These are phyloP conservation scores for Tauraco hartlaubi DNA, from an alignment of 2,797 vertebrate genomes.

Conservation along the genomic window DNA sequence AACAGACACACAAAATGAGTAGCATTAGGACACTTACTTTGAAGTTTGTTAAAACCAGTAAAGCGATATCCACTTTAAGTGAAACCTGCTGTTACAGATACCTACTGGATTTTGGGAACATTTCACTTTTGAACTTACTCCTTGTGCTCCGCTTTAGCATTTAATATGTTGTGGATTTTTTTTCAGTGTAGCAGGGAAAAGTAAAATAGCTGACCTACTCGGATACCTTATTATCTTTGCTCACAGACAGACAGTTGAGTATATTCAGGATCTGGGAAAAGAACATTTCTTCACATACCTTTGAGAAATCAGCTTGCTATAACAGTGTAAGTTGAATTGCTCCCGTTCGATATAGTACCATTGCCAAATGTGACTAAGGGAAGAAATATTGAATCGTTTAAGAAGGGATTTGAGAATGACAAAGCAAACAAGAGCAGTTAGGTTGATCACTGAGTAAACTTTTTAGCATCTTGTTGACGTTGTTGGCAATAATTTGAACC, in stretches of 20 bases:
- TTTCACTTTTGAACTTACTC: conserved; percentile 71
- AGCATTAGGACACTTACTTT: conserved; percentile 91
- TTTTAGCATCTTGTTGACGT: neutral
- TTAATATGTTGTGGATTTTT: neutral
- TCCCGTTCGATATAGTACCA: neutral
- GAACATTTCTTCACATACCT: neutral
- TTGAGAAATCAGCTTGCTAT: neutral
- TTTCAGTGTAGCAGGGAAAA: neutral
- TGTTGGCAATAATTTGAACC: neutral
- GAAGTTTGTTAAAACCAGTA: conserved; percentile 94
- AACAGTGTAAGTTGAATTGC: neutral
- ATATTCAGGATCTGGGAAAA: neutral
- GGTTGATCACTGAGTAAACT: neutral
- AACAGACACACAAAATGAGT: conserved; percentile 87
- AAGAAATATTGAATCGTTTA: neutral
- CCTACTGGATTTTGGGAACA: conserved; percentile 74
- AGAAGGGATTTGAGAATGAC: neutral
- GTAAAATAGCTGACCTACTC: neutral
- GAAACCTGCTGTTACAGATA: conserved; percentile 85
- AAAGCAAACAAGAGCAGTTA: neutral
- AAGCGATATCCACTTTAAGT: conserved; percentile 98
- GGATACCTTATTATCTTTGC: neutral
- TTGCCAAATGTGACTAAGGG: neutral
- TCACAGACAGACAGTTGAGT: neutral
- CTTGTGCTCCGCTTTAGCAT: conserved; percentile 53